Base-by-base conservation (phyloP, 2,888 invertebrate genomes). In the Agrotis exclamationis region DNA sequence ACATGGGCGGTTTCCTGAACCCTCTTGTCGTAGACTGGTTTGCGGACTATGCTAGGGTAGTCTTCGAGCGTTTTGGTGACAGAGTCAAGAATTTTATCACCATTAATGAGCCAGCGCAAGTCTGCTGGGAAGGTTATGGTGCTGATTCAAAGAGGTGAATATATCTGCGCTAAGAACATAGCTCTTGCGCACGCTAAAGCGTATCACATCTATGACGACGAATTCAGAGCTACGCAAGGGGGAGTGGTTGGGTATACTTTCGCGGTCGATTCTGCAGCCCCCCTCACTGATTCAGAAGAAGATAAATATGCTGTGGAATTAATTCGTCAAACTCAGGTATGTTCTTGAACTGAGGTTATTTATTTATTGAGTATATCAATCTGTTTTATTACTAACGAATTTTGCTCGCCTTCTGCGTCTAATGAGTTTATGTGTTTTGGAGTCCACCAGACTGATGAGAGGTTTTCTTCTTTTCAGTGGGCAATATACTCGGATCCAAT, bases 71-170 rank as follows among this genome's bases (percentile, higher is more conserved):
- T n/a, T 96, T 94, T 82, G 96, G 96, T 2, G 96, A 96, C 74
- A 91, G 96, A 74, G 96, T 95, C 0, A 95, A 96, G 77, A 88
- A 89, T 33, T 97, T 97, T 96, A 94, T 96, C 6, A 97, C 97
- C 0, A 94, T 97, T 70, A 97, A 97, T 82, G 97, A 97, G 78
- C 96, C 96, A 0, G 89, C 82, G 60, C 88, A 92, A 76, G 88
- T 91, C 53, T 95, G 93, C 66, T 79, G 83, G 2, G 82, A 86
- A 6, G 96, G 96, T 0, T 97, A 97, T 84, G 95, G 95, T 0
- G 77, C 70, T 2, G 87, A 77, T 0, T 80, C 84, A 1, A 87
- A 86, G 66, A 92, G 96, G 91, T 0, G 94, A 94, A n/a, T 96
- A 97, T 70, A 74, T 96, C 16, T 96, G 96, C 62, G 93, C 93